Percentiles rank a stretch among this genome's conserved stretches.
Evolutionary conservation across 2,888 invertebrate genomes (phyloP).

Genomic region (Gasteruption jaculator): DNA sequence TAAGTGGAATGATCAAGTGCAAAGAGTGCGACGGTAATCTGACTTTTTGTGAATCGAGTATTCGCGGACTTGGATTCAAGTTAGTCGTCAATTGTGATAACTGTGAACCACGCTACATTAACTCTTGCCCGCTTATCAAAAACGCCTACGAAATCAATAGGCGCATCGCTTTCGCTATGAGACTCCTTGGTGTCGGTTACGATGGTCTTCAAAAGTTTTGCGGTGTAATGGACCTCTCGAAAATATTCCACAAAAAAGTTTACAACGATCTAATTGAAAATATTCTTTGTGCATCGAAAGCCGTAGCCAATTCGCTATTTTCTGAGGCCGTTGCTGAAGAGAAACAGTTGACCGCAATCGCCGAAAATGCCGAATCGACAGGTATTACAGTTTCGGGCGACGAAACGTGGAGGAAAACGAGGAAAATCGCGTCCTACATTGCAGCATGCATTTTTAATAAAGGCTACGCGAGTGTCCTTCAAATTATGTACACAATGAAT

Average conservation of each 20-base stretch:
- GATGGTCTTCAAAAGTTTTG: constrained; percentile 3
- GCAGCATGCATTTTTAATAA: constrained; percentile 15
- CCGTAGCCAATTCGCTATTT: background rate
- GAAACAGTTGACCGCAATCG: background rate
- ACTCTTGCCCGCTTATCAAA: constrained; percentile 7
- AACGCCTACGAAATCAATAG: constrained; percentile 9
- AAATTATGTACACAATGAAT: constrained; percentile 13
- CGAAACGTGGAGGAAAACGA: constrained; percentile 8
- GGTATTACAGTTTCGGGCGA: constrained; percentile 8
- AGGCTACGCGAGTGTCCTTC: constrained; percentile 13
- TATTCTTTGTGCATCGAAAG: constrained; percentile 1
- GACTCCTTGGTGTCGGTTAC: constrained; percentile 11
- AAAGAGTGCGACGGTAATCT: constrained; percentile 11
- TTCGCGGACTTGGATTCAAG: constrained; percentile 4
- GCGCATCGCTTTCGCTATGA: constrained; percentile 10
- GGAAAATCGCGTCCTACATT: constrained; percentile 13
- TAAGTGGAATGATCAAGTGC: constrained; percentile 5
- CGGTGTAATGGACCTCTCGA: constrained; percentile 9
- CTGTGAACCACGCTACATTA: constrained; percentile 9
- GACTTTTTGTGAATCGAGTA: constrained; percentile 10
- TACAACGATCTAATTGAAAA: background rate
- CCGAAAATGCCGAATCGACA: constrained; percentile 2
- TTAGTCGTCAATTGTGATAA: constrained; percentile 7
- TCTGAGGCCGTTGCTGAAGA: constrained; percentile 4
- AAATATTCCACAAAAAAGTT: constrained; percentile 1